Conservation (phyloP, 2,113 vertebrate species). For the Erythrocercus mccallii region DNA sequence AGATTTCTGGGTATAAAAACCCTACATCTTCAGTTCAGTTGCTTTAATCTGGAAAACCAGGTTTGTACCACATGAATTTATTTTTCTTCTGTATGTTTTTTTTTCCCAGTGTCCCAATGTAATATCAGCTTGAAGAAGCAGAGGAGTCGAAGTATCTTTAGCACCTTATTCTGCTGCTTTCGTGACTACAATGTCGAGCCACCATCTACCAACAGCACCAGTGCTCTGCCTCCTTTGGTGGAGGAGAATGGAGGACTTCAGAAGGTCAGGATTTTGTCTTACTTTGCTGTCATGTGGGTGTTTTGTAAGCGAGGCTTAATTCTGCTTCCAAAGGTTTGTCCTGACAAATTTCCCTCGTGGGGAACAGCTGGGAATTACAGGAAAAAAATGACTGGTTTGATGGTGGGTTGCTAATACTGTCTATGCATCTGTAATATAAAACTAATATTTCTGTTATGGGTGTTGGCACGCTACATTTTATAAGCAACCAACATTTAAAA, state of each 20-base stretch:
- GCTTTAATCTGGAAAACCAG: neutral
- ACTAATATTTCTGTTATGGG: neutral
- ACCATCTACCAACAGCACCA: conserved; percentile 83
- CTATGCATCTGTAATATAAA: neutral
- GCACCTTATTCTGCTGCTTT: conserved; percentile 98
- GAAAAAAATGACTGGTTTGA: neutral
- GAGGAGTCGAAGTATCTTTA: conserved; percentile 91
- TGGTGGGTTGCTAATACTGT: neutral
- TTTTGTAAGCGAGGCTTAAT: neutral
- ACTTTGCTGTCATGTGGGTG: neutral
- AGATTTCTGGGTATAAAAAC: neutral
- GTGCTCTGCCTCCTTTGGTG: conserved; percentile 82
- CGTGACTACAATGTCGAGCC: conserved; percentile 93
- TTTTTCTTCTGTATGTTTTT: neutral
- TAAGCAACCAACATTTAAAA: neutral
- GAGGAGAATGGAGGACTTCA: conserved; percentile 93
- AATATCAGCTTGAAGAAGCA: conserved; percentile 92
- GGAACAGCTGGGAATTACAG: neutral
- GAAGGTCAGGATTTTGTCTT: conserved; percentile 78
- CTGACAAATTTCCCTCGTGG: neutral
- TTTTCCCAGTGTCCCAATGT: conserved; percentile 84
- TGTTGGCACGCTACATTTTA: neutral
- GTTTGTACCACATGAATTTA: neutral
- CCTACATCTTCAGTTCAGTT: neutral
- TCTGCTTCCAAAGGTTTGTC: neutral